Evolutionary conservation across 2,797 vertebrate species (phyloP).

Genomic region (Leptoclinus maculatus): DNA sequence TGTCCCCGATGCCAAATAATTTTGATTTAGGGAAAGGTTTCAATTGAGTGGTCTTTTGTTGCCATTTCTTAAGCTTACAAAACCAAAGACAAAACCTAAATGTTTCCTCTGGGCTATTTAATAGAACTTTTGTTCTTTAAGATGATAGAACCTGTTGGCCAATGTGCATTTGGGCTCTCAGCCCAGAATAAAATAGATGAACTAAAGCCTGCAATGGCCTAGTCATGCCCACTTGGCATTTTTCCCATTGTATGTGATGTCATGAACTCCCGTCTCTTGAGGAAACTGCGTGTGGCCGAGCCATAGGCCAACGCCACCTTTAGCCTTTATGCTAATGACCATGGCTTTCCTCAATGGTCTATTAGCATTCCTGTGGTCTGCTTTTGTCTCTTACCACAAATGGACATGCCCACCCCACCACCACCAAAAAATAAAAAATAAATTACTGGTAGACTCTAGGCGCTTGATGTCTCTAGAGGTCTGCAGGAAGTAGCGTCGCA

Average conservation of each 20-base stretch:
- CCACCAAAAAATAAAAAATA: constrained; percentile 33
- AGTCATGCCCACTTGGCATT: constrained; percentile 82
- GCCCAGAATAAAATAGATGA: constrained; percentile 67
- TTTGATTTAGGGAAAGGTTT: constrained; percentile 45
- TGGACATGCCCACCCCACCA: constrained; percentile 58
- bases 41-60: constrained; percentile 66
- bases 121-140: constrained; percentile 62
- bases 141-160: constrained; percentile 62
- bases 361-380: constrained; percentile 80
- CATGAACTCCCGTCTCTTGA: constrained; percentile 78
- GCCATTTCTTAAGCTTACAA: constrained; percentile 64
- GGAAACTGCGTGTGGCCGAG: constrained; percentile 79
- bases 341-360: constrained; percentile 70
- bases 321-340: constrained; percentile 84
- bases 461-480: constrained; percentile 93
- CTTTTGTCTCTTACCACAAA: constrained; percentile 75
- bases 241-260: constrained; percentile 80
- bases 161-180: constrained; percentile 63
- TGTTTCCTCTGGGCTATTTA: constrained; percentile 67
- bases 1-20: constrained; percentile 3
- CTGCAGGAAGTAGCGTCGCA: constrained; percentile 88
- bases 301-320: constrained; percentile 75
- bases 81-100: constrained; percentile 70
- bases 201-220: constrained; percentile 63
- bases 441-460: constrained; percentile 90